Percentiles rank a stretch among this genome's conserved stretches.
phyloP scores from a whole-genome alignment of 1,140 invertebrate species.

The Atta texana region DNA sequence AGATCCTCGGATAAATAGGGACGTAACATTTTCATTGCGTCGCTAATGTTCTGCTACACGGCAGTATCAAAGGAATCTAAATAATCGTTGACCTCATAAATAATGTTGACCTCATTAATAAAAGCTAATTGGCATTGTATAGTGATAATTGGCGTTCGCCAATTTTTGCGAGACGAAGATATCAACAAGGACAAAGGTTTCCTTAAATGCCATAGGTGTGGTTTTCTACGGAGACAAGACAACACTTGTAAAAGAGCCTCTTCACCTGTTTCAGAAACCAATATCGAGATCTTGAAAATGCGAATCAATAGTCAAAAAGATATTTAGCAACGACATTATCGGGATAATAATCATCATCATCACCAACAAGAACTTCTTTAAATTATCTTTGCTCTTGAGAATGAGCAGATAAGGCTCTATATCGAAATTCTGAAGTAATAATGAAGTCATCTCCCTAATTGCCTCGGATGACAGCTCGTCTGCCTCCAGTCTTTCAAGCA shows the following conservation, averaged over 20 bases:
- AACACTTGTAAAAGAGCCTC: constrained; percentile 27
- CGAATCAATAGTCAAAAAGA: background rate
- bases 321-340: background rate
- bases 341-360: constrained; percentile 40
- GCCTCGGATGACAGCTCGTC: constrained; percentile 35
- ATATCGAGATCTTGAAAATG: constrained; percentile 36
- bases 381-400: background rate
- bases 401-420: background rate
- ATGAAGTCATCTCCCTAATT: constrained; percentile 32
- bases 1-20: constrained; percentile 19
- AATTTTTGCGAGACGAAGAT: constrained; percentile 46
- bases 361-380: background rate
- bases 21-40: constrained; percentile 35
- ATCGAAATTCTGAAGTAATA: constrained; percentile 47
- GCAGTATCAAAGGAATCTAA: constrained; percentile 47
- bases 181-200: constrained; percentile 45
- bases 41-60: constrained; percentile 13
- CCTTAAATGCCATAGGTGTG: background rate
- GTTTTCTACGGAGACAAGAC: background rate
- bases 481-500: constrained; percentile 50
- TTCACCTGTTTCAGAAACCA: constrained; percentile 43
- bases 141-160: background rate
- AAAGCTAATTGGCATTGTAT: constrained; percentile 8
- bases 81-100: background rate
- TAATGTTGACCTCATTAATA: too few species aligned